Base-by-base conservation (phyloP, 2,797 vertebrate species). In the Xiphorhynchus erythropygius region DNA sequence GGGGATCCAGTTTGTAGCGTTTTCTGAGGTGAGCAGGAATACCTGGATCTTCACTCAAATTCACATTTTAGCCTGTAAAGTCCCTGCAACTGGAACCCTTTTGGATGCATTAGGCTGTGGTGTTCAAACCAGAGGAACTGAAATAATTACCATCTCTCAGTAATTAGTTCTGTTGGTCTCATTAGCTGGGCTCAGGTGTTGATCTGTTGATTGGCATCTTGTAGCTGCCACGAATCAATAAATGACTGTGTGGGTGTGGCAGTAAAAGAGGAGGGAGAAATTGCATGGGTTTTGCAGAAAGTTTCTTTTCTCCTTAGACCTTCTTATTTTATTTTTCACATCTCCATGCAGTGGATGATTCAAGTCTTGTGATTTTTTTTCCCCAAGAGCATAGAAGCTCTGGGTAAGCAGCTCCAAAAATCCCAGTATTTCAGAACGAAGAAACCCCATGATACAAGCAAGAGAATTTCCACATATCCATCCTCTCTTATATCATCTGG, bases 81-180 rank as follows among this genome's bases (percentile, higher is more conserved):
- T 11, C 32, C 30, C 25, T 64, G 30, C 46, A 62, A 30, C 7
- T 71, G 59, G 13, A 81, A 12, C 10, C 3, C 56, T 60, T 81
- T 23, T 55, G 37, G 89, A 52, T 32, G 19, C 10, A 41, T n/a
- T 25, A 73, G 18, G 9, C 15, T 52, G 5, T 18, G 22, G 25
- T 23, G 19, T 32, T 55, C 39, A 68, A 81, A 60, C 42, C 19
- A 63, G 86, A 7, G 41, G 35, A 80, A 79, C n/a, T 64, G 59
- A 89, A 87, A 69, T 49, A 90, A 90, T 91, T 87, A 42, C 37
- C 4, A 4, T 76, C 21, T 76, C 81, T 65, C 39, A 50, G 39
- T 76, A 93, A 90, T 89, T 88, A 90, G 44, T 53, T 74, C 49
- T 77, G 68, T 62, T 57, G 46, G 64, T 74, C 60, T 52, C 71